A percentile compares a stretch with the other conserved stretches of the same genome.
These are phyloP conservation scores for Saturnia pavonia DNA, from an alignment of 2,888 invertebrate genomes.

Conservation along the genomic window DNA sequence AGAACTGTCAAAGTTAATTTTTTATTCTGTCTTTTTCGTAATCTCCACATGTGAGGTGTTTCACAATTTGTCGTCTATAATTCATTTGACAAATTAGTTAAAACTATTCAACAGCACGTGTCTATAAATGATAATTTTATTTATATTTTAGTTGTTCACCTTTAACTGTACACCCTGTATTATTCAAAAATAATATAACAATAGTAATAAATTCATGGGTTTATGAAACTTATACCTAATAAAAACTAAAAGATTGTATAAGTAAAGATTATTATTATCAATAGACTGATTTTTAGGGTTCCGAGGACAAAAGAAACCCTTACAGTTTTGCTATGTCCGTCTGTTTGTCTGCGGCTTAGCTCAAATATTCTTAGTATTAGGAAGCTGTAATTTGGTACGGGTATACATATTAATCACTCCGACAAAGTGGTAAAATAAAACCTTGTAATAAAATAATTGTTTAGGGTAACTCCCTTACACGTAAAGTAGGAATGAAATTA, in stretches of 20 bases:
- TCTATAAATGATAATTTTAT: slow-evolving; percentile 12
- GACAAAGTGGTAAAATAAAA: too few relatives aligned
- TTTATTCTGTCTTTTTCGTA: slow-evolving; percentile 5
- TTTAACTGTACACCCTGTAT: neutral
- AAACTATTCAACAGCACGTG: neutral
- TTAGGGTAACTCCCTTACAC: too few relatives aligned
- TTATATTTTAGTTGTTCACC: neutral
- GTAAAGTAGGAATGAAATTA: too few relatives aligned
- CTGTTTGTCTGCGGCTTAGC: too few relatives aligned
- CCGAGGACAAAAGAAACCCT: too few relatives aligned
- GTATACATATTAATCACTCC: too few relatives aligned
- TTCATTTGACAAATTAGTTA: slow-evolving; percentile 2
- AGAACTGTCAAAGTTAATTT: slow-evolving; percentile 6
- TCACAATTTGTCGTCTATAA: slow-evolving; percentile 3
- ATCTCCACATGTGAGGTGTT: slow-evolving; percentile 2
- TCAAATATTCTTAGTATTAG: too few relatives aligned
- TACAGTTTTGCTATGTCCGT: too few relatives aligned
- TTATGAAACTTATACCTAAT: neutral
- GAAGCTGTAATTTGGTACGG: too few relatives aligned
- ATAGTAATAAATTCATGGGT: neutral
- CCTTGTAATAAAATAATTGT: too few relatives aligned
- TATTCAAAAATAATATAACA: neutral
- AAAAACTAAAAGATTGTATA: neutral
- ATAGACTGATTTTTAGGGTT: neutral
- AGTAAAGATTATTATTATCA: neutral